Conservation (phyloP, 2,888 invertebrate species). For the Alentia gelatinosa region DNA sequence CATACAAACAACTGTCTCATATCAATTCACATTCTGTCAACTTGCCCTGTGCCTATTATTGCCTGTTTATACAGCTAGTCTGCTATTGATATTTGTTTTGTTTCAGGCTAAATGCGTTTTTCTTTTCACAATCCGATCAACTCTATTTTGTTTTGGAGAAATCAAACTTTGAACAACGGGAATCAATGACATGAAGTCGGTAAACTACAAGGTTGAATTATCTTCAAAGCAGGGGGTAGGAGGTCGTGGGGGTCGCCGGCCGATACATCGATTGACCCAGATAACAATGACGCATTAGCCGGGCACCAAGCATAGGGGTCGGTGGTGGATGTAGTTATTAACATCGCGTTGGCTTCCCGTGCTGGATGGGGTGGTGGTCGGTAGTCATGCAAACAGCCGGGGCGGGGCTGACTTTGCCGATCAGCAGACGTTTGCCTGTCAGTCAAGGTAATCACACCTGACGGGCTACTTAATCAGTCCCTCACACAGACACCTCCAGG, state of each 20-base stretch:
- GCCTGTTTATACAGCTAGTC: too few species aligned
- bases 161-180: background rate
- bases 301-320: background rate
- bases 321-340: background rate
- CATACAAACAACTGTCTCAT: too few species aligned
- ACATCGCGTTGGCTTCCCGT: background rate
- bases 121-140: background rate
- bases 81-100: background rate
- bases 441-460: background rate
- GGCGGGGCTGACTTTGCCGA: background rate
- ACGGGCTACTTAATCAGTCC: background rate
- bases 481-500: background rate
- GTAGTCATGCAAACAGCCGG: background rate
- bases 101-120: background rate
- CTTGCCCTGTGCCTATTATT: too few species aligned
- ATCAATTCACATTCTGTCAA: too few species aligned
- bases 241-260: background rate
- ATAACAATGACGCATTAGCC: background rate
- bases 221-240: background rate
- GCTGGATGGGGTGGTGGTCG: background rate
- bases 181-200: background rate
- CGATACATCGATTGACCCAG: slow-evolving; percentile 23
- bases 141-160: background rate
- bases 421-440: background rate
- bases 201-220: background rate